Conservation (phyloP, 2,888 invertebrate species). For the Blomia tropicalis region DNA sequence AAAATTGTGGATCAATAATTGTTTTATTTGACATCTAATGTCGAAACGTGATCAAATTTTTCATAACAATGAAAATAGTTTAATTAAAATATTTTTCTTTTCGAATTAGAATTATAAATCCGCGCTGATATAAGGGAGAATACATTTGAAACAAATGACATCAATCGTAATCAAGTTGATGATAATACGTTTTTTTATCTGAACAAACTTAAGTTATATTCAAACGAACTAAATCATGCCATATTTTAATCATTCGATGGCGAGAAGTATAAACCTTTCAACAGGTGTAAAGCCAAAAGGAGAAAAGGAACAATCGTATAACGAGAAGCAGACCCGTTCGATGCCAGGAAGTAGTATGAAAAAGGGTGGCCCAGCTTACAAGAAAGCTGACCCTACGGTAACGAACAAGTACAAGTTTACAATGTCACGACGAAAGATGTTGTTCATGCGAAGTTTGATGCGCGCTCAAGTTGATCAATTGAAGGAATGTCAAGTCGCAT, state of each 20-base stretch:
- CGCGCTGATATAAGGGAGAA: too few species aligned
- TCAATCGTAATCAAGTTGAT: too few species aligned
- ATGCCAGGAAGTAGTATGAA: neutral
- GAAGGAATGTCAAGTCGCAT: neutral
- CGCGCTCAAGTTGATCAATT: neutral
- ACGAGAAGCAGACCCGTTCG: neutral
- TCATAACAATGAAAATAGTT: too few species aligned
- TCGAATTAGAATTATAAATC: too few species aligned
- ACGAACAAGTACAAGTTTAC: neutral
- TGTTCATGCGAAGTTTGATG: neutral
- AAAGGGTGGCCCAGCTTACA: neutral
- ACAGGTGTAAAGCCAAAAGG: too few species aligned
- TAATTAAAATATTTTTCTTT: too few species aligned
- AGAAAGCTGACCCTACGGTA: neutral
- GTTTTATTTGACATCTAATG: too few species aligned
- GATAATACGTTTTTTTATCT: too few species aligned
- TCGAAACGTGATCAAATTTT: too few species aligned
- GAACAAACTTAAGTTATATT: too few species aligned
- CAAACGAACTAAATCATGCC: neutral
- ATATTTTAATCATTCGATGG: conserved; percentile 6
- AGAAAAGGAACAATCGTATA: neutral
- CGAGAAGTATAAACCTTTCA: neutral
- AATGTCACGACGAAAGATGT: neutral
- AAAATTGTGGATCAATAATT: too few species aligned
- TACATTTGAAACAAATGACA: too few species aligned